Evolutionary conservation across 2,113 vertebrate species (phyloP).

Genomic region (Poecile atricapillus): DNA sequence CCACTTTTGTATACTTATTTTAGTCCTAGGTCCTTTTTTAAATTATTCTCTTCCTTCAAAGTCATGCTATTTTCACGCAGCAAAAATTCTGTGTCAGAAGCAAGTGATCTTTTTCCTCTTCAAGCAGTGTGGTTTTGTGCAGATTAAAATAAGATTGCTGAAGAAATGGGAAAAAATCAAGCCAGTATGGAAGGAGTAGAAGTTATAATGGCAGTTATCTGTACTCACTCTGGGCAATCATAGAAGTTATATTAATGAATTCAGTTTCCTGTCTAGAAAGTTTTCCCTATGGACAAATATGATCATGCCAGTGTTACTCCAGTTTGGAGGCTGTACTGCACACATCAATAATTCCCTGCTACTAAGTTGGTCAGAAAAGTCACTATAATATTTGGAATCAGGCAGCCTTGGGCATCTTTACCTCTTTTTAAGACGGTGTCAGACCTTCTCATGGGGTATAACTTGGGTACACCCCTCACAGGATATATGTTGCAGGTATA

Average conservation of each 20-base stretch:
- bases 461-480: neutral
- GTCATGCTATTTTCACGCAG: neutral
- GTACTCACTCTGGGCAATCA: neutral
- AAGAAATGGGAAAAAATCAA: neutral
- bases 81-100: neutral
- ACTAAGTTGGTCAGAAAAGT: neutral
- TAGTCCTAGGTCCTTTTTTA: fast-evolving
- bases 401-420: neutral
- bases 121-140: neutral
- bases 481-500: neutral
- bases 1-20: neutral
- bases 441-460: neutral
- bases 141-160: neutral
- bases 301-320: neutral
- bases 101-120: neutral
- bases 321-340: neutral
- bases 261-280: neutral
- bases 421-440: neutral
- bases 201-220: neutral
- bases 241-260: neutral
- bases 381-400: neutral
- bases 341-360: neutral
- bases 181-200: neutral
- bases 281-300: neutral
- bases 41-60: neutral